Evolutionary conservation across 37 sponge, comb jelly and placozoan species (phyloP), one percentile per base, ranked within the genome.

Genomic region (Aplysina aerophoba): DNA sequence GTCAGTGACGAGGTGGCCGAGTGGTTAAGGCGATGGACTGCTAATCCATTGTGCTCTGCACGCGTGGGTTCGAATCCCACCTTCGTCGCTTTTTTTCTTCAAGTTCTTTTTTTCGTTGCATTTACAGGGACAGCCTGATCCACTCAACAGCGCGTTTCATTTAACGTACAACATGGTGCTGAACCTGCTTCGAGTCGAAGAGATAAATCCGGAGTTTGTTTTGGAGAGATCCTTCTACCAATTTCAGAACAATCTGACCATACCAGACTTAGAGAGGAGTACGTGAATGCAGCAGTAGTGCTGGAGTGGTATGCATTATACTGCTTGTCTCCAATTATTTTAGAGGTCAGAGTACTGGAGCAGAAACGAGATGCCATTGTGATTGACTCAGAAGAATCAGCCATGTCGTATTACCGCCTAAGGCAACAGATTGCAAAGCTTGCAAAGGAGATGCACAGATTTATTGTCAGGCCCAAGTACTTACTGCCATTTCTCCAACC

Each of bases 161-260:
- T 87, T 96, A 39, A 98, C 95, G 38, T 96, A 99, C 87, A 95
- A 96, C 74, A 99, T 99, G 99, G 97, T 96, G 39, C 89, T 99
- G 53, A 99, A 99, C 90, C 84, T 99, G 72, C 67, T 99, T 72
- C 36, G 99, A 61, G 99, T 99, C 28, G 99, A 98, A 77, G 99
- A 96, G 63, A 92, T 98, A 61, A 98, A 98, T 79, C 99, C 99
- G 0, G 99, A 98, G 89, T 98, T 91, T 84, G 94, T 98, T 88
- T 83, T 98, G 79, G 99, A 98, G 84, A 86, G 95, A 33, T 94
- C 95, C 27, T 98, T 98, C 84, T 96, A 94, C 86, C 99, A 96
- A 81, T 98, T 91, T 71, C 99, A 98, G 84, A 93, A 98, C 78
- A 94, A 90, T 59, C 88, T 93, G 13, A 73, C 95, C 62, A 96